Conservation (phyloP, 2,888 invertebrate species). For the Uloborus plumipes region DNA sequence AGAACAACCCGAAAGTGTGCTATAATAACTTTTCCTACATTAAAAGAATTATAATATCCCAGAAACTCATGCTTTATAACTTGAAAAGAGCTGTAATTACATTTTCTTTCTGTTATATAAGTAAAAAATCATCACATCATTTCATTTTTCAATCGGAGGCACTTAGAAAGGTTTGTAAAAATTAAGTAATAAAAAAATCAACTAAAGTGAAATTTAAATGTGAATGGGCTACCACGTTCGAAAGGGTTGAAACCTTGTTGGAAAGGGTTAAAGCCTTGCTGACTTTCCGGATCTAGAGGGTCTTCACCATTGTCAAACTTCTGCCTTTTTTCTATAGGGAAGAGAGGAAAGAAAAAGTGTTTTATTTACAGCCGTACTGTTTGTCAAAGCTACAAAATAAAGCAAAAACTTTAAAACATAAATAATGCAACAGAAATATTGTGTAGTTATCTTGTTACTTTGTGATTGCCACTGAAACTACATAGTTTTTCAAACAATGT, state of each 20-base stretch:
- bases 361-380: too few relatives aligned
- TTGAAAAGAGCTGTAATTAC: too few relatives aligned
- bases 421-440: too few relatives aligned
- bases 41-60: too few relatives aligned
- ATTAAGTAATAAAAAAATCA: constrained; percentile 39
- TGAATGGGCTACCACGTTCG: constrained; percentile 82
- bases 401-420: too few relatives aligned
- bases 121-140: not conserved
- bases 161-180: constrained; percentile 25
- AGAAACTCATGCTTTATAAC: too few relatives aligned
- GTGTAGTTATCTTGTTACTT: too few relatives aligned
- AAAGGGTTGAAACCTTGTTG: constrained; percentile 82
- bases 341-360: not conserved
- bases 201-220: constrained; percentile 93
- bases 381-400: too few relatives aligned
- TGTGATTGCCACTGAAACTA: too few relatives aligned
- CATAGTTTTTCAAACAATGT: too few relatives aligned
- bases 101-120: not conserved
- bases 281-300: constrained; percentile 94
- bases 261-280: constrained; percentile 78
- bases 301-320: constrained; percentile 96
- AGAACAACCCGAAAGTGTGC: too few relatives aligned
- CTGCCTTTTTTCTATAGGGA: constrained; percentile 85
- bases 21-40: too few relatives aligned
- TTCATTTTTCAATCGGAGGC: constrained; percentile 29